phyloP scores from a whole-genome alignment of 2,797 vertebrate species.

The Enteromius fasciolatus region DNA sequence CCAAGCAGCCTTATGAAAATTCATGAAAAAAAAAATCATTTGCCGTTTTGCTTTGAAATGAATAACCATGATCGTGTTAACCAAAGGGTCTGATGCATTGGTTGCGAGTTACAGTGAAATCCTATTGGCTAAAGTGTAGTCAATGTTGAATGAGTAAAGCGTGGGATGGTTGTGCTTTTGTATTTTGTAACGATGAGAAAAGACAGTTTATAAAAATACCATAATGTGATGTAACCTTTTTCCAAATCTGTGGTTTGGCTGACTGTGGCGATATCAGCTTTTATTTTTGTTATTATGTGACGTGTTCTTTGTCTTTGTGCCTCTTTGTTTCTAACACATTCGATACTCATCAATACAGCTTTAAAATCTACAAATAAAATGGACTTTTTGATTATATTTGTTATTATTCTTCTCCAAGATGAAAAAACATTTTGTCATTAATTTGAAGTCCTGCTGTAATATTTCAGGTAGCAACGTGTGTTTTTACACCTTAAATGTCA shows the following conservation, averaged over 20 bases:
- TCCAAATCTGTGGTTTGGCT: conserved; percentile 38
- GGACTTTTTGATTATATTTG: conserved; percentile 55
- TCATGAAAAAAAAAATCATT: conserved; percentile 59
- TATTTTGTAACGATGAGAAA: conserved; percentile 47
- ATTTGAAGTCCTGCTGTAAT: not conserved
- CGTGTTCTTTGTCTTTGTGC: conserved; percentile 56
- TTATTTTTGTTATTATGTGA: conserved; percentile 51
- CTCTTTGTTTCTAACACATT: conserved; percentile 64
- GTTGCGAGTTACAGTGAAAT: conserved; percentile 46
- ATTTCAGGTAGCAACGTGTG: not conserved
- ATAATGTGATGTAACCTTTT: conserved; percentile 57
- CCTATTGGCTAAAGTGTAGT: conserved; percentile 39
- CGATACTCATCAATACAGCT: conserved; percentile 61
- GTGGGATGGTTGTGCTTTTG: conserved; percentile 49
- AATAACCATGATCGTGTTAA: conserved; percentile 53
- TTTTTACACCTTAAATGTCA: not conserved
- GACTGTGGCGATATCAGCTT: conserved; percentile 44
- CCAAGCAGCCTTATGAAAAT: conserved; percentile 75
- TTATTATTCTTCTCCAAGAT: not conserved
- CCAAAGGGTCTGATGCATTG: conserved; percentile 50
- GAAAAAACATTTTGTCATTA: too few relatives aligned
- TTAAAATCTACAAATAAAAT: conserved; percentile 66
- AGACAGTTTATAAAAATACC: conserved; percentile 32
- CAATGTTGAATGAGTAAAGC: conserved; percentile 6
- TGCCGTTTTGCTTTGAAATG: conserved; percentile 61